phyloP scores from a whole-genome alignment of 2,888 invertebrate species.

The Schrankia costaestrigalis region DNA sequence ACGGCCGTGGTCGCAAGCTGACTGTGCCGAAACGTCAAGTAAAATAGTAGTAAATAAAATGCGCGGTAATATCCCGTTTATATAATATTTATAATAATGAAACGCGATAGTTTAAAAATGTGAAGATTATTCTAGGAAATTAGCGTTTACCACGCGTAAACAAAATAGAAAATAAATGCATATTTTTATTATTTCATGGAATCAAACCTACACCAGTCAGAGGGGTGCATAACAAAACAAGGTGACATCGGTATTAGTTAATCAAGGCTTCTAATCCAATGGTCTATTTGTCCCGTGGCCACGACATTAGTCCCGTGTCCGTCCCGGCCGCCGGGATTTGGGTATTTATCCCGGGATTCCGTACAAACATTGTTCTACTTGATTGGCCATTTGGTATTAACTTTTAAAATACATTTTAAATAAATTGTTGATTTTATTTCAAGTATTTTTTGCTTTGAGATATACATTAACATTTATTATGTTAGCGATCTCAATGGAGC shows the following conservation, averaged over 20 bases:
- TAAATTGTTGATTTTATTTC: not conserved
- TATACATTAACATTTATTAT: too few species aligned
- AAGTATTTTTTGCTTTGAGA: too few species aligned
- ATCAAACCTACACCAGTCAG: too few species aligned
- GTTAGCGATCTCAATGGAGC: too few species aligned
- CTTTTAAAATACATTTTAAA: conserved; percentile 17
- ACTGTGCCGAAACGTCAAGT: too few species aligned
- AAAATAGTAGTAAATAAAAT: too few species aligned
- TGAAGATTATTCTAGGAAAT: too few species aligned
- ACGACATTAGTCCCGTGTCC: conserved; percentile 72
- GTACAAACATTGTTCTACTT: conserved; percentile 39
- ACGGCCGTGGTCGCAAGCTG: too few species aligned
- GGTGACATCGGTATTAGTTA: conserved; percentile 64
- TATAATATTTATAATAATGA: too few species aligned
- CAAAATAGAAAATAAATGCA: conserved; percentile 25
- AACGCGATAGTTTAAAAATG: too few species aligned
- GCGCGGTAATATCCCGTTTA: too few species aligned
- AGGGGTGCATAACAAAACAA: conserved; percentile 70
- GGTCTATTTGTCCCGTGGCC: conserved; percentile 65
- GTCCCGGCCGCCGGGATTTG: conserved; percentile 37
- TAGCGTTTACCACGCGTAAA: too few species aligned
- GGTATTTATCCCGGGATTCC: conserved; percentile 41
- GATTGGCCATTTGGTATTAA: conserved; percentile 35
- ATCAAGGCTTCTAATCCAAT: conserved; percentile 69
- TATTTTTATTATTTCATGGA: conserved; percentile 38